These are phyloP conservation scores for Mizuhopecten yessoensis DNA, from an alignment of 1,140 invertebrate genomes.

Conservation along the genomic window DNA sequence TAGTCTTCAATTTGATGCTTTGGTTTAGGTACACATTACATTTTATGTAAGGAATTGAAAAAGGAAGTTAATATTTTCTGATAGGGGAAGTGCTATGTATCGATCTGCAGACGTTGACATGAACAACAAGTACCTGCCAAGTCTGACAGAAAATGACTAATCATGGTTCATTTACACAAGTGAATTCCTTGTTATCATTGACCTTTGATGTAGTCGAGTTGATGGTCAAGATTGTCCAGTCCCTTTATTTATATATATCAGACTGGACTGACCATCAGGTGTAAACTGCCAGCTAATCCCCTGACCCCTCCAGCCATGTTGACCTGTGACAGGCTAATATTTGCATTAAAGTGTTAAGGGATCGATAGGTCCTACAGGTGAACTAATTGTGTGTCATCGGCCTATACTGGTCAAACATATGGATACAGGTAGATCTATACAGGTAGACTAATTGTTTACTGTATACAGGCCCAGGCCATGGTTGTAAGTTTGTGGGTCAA, in stretches of 20 bases:
- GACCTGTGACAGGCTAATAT: background rate
- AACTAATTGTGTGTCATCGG: slow-evolving; percentile 4
- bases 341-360: background rate
- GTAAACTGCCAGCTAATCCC: background rate
- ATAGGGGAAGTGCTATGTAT: too few relatives aligned
- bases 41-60: background rate
- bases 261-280: background rate
- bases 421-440: too few relatives aligned
- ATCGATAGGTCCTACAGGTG: background rate
- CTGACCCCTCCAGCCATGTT: background rate
- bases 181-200: background rate
- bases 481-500: too few relatives aligned
- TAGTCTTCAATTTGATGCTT: too few relatives aligned
- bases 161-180: slow-evolving; percentile 6
- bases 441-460: background rate
- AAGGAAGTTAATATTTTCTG: background rate
- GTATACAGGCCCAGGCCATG: too few relatives aligned
- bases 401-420: background rate
- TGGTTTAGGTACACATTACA: too few relatives aligned
- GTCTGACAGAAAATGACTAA: background rate
- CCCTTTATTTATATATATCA: too few relatives aligned
- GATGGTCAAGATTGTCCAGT: background rate
- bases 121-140: too few relatives aligned
- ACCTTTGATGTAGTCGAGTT: background rate
- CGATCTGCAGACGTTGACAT: background rate